Evolutionary conservation across 2,113 vertebrate genomes (phyloP).

Genomic region (Neodon shergylaensis): DNA sequence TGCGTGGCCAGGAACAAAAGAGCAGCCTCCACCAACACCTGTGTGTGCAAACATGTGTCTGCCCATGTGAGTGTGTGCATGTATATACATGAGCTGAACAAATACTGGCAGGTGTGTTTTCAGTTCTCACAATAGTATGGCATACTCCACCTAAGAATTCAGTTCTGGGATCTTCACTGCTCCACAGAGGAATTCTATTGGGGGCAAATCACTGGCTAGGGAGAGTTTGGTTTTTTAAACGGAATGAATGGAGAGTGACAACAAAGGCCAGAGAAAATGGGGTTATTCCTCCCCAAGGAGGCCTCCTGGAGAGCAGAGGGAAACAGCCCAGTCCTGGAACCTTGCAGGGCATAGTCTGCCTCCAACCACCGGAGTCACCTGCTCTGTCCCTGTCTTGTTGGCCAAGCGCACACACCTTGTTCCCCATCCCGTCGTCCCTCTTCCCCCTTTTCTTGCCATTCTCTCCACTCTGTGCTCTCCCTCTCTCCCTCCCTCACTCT

Average conservation of each 20-base stretch:
- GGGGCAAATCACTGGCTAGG: neutral
- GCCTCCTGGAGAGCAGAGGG: too few relatives aligned
- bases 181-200: neutral
- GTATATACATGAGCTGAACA: neutral
- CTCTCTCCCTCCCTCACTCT: too few relatives aligned
- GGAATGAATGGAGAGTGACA: neutral
- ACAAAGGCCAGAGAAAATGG: too few relatives aligned
- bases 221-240: neutral
- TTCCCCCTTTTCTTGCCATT: neutral
- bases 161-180: neutral
- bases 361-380: too few relatives aligned
- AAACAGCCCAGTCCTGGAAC: too few relatives aligned
- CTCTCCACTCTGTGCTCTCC: neutral
- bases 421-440: neutral
- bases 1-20: too few relatives aligned
- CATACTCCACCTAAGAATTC: neutral
- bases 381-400: too few relatives aligned
- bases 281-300: too few relatives aligned
- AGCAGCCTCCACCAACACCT: too few relatives aligned
- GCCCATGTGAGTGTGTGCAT: neutral
- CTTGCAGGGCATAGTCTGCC: too few relatives aligned
- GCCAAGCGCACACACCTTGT: too few relatives aligned
- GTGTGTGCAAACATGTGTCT: neutral
- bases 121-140: neutral
- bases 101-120: neutral